Conservation (phyloP, 2,888 invertebrate genomes). For the Melipona beecheii region DNA sequence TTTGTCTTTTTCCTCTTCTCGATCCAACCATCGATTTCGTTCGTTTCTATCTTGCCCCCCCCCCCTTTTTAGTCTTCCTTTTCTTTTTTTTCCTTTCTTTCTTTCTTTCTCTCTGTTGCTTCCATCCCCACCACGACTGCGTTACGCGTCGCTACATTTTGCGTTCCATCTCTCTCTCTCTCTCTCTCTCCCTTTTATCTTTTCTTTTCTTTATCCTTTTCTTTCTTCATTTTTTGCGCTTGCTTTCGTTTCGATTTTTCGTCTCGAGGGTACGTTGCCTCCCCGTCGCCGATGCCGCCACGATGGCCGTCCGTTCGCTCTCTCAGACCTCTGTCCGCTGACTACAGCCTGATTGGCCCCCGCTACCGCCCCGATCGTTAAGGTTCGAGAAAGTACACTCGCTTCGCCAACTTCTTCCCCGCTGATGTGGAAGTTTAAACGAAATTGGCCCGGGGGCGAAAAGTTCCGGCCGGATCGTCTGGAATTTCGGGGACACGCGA, state of each 20-base stretch:
- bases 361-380: conserved; percentile 38
- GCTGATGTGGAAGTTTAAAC: background rate
- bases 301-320: conserved; percentile 50
- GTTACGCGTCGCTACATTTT: conserved; percentile 10
- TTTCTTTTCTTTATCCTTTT: background rate
- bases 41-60: background rate
- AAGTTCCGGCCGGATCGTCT: conserved; percentile 33
- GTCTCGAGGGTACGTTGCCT: too few relatives aligned
- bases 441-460: conserved; percentile 17
- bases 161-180: background rate
- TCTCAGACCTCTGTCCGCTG: conserved; percentile 1
- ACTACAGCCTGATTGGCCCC: conserved; percentile 8
- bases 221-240: background rate
- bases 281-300: conserved; percentile 20
- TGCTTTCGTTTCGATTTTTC: conserved; percentile 4
- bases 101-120: background rate
- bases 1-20: background rate
- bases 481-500: conserved; percentile 6
- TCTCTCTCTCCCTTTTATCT: background rate
- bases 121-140: background rate
- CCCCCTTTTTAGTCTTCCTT: too few relatives aligned
- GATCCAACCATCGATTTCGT: conserved; percentile 17
- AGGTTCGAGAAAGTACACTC: conserved; percentile 28
- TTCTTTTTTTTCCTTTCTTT: background rate
- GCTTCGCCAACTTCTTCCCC: background rate